Evolutionary conservation across 2,888 invertebrate genomes (phyloP), one percentile per base, ranked within the genome.

Genomic region (Agrypnus murinus): DNA sequence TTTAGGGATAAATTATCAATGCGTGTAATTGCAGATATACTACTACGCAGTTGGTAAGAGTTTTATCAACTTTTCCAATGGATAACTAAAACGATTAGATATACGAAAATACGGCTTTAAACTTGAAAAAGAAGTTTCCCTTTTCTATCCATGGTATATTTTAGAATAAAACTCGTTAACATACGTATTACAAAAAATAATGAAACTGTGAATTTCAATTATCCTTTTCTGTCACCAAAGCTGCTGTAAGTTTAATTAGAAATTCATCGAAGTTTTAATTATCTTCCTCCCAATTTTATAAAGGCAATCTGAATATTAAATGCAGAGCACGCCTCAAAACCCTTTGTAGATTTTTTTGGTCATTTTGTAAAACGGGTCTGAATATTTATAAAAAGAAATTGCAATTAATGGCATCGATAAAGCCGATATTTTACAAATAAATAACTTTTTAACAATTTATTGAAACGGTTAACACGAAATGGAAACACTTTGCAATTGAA

Each of bases 1-100:
- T 32, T 50, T 25, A 31, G 50, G 31, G 50, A 5, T 46, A 50
- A 50, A 50, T 50, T 50, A 50, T 31, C 50, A 50, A 50, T 50
- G 50, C 50, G 50, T 50, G 50, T 50, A 31, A 50, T 50, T 12
- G 50, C n/a, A 50, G 50, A 19, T n/a, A 50, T 12, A 32, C 12
- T 12, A 32, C 12, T 25, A 25, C 25, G 25, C 25, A 25, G 25
- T 25, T 25, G 25, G 25, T 5, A 25, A 25, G 25, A 25, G 25
- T 25, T 25, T 25, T 25, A 25, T 25, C 25, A 25, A 25, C 25
- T 25, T 25, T 25, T 25, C 5, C 25, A 25, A 25, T 5, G 25
- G 5, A 5, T 2, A 25, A 25, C 25, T 25, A 25, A 25, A 25
- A 25, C 25, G 25, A 25, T 3, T 25, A n/a, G 25, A 25, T 25